phyloP scores from a whole-genome alignment of 2,888 invertebrate species.

The Biston betularia region DNA sequence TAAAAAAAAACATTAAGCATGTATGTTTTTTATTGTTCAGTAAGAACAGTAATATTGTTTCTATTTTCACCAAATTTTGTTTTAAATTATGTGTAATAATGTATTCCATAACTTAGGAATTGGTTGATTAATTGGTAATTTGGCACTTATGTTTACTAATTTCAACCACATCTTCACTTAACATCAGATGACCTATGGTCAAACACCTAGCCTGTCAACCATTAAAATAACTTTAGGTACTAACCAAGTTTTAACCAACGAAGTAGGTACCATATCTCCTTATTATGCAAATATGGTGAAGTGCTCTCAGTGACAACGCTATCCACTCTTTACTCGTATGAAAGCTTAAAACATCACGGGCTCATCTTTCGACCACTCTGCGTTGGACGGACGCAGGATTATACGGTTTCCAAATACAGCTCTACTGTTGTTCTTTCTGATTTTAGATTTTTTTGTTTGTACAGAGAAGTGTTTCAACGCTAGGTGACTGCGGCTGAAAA shows the following conservation, averaged over 20 bases:
- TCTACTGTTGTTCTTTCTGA: constrained; percentile 11
- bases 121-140: too few species aligned
- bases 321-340: constrained; percentile 35
- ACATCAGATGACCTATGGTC: too few species aligned
- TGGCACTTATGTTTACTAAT: not conserved
- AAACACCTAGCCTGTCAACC: too few species aligned
- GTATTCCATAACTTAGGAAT: too few species aligned
- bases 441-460: not conserved
- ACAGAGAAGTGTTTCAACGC: not conserved
- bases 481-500: not conserved
- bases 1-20: too few species aligned
- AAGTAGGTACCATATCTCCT: too few species aligned
- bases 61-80: too few species aligned
- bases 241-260: too few species aligned
- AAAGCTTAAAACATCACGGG: constrained; percentile 36
- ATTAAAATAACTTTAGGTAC: too few species aligned
- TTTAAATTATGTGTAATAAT: too few species aligned
- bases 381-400: constrained; percentile 32
- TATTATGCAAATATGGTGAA: constrained; percentile 42
- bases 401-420: constrained; percentile 14
- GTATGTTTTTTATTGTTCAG: too few species aligned
- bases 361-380: constrained; percentile 40
- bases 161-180: not conserved
- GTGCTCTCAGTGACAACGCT: constrained; percentile 31
- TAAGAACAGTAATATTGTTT: too few species aligned